These are phyloP conservation scores for Diorhabda carinulata DNA, from an alignment of 1,140 invertebrate genomes.

Conservation along the genomic window DNA sequence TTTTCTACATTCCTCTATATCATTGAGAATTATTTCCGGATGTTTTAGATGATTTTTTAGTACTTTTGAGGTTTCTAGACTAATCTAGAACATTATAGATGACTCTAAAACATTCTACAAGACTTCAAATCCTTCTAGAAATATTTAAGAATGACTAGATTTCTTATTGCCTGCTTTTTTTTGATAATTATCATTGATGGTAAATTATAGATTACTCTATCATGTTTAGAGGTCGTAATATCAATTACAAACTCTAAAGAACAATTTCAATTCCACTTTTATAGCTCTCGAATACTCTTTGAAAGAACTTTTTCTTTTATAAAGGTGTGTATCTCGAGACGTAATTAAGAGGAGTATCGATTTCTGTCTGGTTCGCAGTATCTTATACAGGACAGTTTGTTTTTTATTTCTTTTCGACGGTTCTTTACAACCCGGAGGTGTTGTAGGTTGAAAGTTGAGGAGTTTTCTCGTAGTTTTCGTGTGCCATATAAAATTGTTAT, in stretches of 20 bases:
- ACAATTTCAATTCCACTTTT: conserved; percentile 1
- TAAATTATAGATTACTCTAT: neutral
- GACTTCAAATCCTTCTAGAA: too few relatives aligned
- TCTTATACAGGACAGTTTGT: neutral
- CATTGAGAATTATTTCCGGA: too few relatives aligned
- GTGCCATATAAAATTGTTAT: neutral
- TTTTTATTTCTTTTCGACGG: neutral
- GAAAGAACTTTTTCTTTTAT: neutral
- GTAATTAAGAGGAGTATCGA: neutral
- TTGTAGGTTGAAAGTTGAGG: neutral
- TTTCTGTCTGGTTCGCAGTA: neutral
- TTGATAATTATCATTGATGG: neutral
- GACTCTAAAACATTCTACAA: too few relatives aligned
- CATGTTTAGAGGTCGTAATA: neutral
- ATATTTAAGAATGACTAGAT: too few relatives aligned
- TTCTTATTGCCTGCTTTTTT: too few relatives aligned
- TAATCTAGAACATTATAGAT: too few relatives aligned
- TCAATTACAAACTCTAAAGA: conserved; percentile 1
- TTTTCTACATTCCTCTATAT: too few relatives aligned
- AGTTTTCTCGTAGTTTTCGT: neutral
- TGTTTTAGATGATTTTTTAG: too few relatives aligned
- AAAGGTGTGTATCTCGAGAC: neutral
- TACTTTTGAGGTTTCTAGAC: too few relatives aligned
- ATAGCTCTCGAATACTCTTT: neutral
- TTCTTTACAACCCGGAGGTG: neutral